These are phyloP conservation scores for Sebastes diaconus DNA, from an alignment of 2,797 vertebrate genomes.

Conservation along the genomic window DNA sequence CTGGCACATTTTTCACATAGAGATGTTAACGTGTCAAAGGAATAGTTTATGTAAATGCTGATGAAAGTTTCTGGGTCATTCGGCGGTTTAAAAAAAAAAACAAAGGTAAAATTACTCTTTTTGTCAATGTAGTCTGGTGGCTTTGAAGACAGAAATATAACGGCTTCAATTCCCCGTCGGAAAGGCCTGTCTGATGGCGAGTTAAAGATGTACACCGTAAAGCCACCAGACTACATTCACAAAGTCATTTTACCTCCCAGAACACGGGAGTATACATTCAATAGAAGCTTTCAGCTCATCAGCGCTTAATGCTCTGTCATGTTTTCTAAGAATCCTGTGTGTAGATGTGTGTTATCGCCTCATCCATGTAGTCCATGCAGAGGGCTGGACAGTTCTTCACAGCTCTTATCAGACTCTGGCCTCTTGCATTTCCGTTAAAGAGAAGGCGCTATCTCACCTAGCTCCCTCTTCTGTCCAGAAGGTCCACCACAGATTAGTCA, in stretches of 20 bases:
- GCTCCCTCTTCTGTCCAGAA: slow-evolving; percentile 41
- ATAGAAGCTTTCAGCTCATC: background rate
- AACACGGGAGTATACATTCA: too few relatives aligned
- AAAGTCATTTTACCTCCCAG: too few relatives aligned
- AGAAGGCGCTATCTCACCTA: slow-evolving; percentile 68
- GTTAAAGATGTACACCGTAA: too few relatives aligned
- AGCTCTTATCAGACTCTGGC: slow-evolving; percentile 74
- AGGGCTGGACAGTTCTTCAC: slow-evolving; percentile 44
- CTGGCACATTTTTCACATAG: background rate
- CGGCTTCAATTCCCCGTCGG: too few relatives aligned
- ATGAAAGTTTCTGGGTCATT: slow-evolving; percentile 13
- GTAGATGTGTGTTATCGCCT: slow-evolving; percentile 43
- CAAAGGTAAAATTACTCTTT: too few relatives aligned
- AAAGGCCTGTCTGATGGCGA: too few relatives aligned
- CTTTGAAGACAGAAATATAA: too few relatives aligned
- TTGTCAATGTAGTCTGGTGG: too few relatives aligned
- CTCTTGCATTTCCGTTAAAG: slow-evolving; percentile 77
- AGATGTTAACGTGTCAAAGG: background rate
- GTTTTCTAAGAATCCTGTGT: slow-evolving; percentile 55
- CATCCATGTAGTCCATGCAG: slow-evolving; percentile 13
- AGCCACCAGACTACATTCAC: too few relatives aligned
- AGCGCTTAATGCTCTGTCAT: slow-evolving; percentile 10
- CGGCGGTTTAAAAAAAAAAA: background rate
- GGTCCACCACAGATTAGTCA: slow-evolving; percentile 74
- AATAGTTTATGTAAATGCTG: background rate